phyloP scores from a whole-genome alignment of 1,140 invertebrate species.

The Charaxes varanes region DNA sequence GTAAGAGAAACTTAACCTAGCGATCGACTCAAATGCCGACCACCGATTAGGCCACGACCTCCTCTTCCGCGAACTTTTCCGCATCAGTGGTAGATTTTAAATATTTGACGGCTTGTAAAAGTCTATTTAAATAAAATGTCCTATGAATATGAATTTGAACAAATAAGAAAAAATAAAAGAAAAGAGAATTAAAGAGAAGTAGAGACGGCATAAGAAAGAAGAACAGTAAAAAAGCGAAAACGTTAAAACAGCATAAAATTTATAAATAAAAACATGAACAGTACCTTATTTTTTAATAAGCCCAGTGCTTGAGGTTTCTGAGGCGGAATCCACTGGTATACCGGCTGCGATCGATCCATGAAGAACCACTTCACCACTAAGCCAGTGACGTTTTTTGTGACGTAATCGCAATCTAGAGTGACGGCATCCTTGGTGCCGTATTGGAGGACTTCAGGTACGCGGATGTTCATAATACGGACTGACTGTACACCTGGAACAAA shows the following conservation, averaged over 20 bases:
- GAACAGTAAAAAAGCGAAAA: not conserved
- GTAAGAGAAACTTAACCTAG: too few relatives aligned
- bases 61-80: too few relatives aligned
- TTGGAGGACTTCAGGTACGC: conserved; percentile 79
- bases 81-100: too few relatives aligned
- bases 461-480: conserved; percentile 78
- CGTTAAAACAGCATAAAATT: too few relatives aligned
- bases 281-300: conserved; percentile 75
- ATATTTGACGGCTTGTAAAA: too few relatives aligned
- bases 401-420: conserved; percentile 84
- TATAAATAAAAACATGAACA: too few relatives aligned
- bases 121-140: too few relatives aligned
- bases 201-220: not conserved
- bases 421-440: conserved; percentile 77
- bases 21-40: too few relatives aligned
- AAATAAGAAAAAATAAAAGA: conserved; percentile 2
- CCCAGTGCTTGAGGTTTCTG: conserved; percentile 77
- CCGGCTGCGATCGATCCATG: conserved; percentile 76
- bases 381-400: conserved; percentile 74
- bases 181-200: too few relatives aligned
- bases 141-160: too few relatives aligned
- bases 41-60: too few relatives aligned
- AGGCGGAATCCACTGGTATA: conserved; percentile 87
- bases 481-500: conserved; percentile 51
- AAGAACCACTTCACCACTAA: conserved; percentile 89